A percentile compares a stretch with the other conserved stretches of the same genome.
These are phyloP conservation scores for Drosophila mojavensis DNA, from an alignment of 1,140 invertebrate genomes.

Conservation along the genomic window DNA sequence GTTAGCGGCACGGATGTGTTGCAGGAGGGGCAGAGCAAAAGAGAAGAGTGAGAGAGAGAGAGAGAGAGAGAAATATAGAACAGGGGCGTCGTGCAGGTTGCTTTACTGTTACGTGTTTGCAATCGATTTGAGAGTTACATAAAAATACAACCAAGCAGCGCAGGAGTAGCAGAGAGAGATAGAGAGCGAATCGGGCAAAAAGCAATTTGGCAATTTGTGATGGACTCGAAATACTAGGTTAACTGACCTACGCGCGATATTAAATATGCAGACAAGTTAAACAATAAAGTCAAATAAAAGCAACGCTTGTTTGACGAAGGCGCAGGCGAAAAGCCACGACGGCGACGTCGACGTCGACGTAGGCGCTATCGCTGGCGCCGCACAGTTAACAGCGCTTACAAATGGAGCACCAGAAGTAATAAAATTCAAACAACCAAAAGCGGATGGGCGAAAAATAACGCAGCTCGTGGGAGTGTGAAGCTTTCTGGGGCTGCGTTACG, in stretches of 20 bases:
- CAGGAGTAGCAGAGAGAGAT: constrained; percentile 9
- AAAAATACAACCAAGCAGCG: constrained; percentile 62
- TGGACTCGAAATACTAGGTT: constrained; percentile 44
- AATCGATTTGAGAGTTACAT: constrained; percentile 82
- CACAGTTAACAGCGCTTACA: constrained; percentile 27
- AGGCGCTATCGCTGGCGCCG: constrained; percentile 11
- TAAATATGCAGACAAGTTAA: constrained; percentile 78
- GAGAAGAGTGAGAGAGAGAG: background rate
- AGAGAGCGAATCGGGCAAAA: constrained; percentile 55
- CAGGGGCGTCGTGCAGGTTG: constrained; percentile 54
- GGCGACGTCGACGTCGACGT: background rate
- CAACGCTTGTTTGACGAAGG: constrained; percentile 33
- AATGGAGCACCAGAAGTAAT: constrained; percentile 54
- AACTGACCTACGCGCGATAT: constrained; percentile 78
- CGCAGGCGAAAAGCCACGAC: constrained; percentile 1
- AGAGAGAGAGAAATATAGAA: background rate
- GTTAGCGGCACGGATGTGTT: constrained; percentile 24
- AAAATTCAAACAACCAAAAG: constrained; percentile 69
- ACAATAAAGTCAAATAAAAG: constrained; percentile 59
- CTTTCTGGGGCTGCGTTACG: constrained; percentile 54
- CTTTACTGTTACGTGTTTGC: constrained; percentile 78
- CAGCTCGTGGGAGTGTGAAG: constrained; percentile 53
- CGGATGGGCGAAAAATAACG: constrained; percentile 21
- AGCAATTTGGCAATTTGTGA: constrained; percentile 68
- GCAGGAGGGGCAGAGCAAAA: background rate